These are phyloP conservation scores for Chaenocephalus aceratus DNA, from an alignment of 2,113 vertebrate genomes.

Conservation along the genomic window DNA sequence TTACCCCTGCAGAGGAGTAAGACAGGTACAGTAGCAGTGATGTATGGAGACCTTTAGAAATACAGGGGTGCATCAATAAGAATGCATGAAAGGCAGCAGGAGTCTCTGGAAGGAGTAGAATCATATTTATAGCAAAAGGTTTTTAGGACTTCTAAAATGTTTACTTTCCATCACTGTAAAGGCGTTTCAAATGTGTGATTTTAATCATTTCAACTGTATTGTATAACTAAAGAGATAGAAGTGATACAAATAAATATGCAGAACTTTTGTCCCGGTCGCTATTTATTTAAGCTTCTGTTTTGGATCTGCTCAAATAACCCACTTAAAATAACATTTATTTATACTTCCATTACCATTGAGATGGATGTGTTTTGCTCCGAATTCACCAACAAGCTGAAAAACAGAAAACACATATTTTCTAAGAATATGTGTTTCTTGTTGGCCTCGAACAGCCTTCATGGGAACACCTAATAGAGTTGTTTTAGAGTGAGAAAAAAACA, in stretches of 20 bases:
- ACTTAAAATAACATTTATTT: not conserved
- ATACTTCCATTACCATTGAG: not conserved
- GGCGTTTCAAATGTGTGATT: not conserved
- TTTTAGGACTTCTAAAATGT: not conserved
- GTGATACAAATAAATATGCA: not conserved
- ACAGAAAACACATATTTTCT: too few species aligned
- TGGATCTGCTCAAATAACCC: not conserved
- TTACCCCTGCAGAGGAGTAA: slow-evolving; percentile 12
- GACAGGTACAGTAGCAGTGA: slow-evolving; percentile 22
- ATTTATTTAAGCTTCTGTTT: not conserved
- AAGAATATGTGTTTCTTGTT: too few species aligned
- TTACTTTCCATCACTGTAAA: not conserved
- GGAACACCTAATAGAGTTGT: slow-evolving; percentile 8
- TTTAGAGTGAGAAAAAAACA: slow-evolving; percentile 20
- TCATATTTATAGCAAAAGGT: not conserved
- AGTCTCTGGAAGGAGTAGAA: not conserved
- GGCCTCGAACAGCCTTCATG: too few species aligned
- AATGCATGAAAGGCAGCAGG: not conserved
- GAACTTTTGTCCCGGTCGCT: not conserved
- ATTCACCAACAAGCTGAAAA: not conserved
- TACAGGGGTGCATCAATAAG: not conserved
- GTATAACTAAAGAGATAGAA: too few species aligned
- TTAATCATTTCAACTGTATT: too few species aligned
- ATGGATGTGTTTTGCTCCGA: too few species aligned
- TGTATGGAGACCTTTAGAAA: not conserved